Base-by-base conservation (phyloP, 2,888 invertebrate genomes). In the Slavum lentiscoides region DNA sequence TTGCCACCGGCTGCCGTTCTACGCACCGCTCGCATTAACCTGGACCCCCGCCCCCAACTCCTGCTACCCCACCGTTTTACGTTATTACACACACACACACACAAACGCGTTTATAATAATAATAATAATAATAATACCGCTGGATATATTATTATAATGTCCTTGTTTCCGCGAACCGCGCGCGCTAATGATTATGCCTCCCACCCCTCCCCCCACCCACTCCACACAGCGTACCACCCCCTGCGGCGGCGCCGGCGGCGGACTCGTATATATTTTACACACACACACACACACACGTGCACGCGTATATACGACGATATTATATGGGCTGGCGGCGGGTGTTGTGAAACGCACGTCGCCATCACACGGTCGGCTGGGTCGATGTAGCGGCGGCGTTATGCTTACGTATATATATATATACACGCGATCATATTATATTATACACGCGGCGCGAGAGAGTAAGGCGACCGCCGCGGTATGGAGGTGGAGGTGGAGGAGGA, bases 331-430 rank as follows among this genome's bases (percentile, higher is more conserved):
- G 68, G 69, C 69, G 77, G 69, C 77, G 77, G 53, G 69, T 69
- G 77, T 77, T 77, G 77, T 69, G 77, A 70, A 80, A 80, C 77
- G 30, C 30, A 55, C 77, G 77, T 70, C 77, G 77, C 77, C 77
- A 70, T 80, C 77, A 80, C 77, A 80, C 77, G 77, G 77, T 77
- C 77, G 70, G 77, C 70, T 70, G 77, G 77, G 77, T 80, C 77
- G 76, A 76, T 69, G 75, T 67, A 23, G 75, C 77, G 62, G 77
- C 69, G 69, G 21, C 37, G 53, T 53, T 53, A 15, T 53, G 13
- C 15, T 1, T 30, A 30, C 30, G 30, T 30, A 30, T 30, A 30
- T 30, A 30, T 30, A 30, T 30, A 30, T 30, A 30, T 30, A 30
- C 30, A 30, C 30, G 30, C 30, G 30, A 30, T 30, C 30, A 4